Evolutionary conservation across 2,113 vertebrate species (phyloP).

Genomic region (Spea multiplicata): DNA sequence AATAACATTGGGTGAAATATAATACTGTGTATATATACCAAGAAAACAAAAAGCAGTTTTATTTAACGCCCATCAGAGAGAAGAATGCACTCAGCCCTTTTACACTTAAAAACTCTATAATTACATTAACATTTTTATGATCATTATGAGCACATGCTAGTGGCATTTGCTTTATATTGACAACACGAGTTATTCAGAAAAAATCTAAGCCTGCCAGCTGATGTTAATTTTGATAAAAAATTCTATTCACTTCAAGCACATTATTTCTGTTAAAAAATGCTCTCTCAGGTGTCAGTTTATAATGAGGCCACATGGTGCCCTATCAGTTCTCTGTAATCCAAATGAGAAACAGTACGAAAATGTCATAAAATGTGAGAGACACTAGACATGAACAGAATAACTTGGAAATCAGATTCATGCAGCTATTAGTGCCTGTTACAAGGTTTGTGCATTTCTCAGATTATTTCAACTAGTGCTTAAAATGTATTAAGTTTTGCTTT

Average conservation of each 20-base stretch:
- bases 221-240: conserved; percentile 31
- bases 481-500: too few species aligned
- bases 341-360: conserved; percentile 44
- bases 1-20: too few species aligned
- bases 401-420: background rate
- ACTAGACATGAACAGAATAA: conserved; percentile 12
- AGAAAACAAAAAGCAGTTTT: too few species aligned
- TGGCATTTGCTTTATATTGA: background rate
- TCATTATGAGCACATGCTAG: background rate
- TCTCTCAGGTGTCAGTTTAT: conserved; percentile 35
- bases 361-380: conserved; percentile 40
- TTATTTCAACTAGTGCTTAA: conserved; percentile 8
- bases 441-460: background rate
- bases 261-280: conserved; percentile 33
- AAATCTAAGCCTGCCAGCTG: background rate
- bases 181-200: background rate
- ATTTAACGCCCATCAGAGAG: too few species aligned
- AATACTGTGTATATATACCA: too few species aligned
- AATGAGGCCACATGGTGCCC: conserved; percentile 37
- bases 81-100: too few species aligned
- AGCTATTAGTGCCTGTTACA: conserved; percentile 23
- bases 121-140: conserved; percentile 17
- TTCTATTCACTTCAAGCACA: conserved; percentile 20
- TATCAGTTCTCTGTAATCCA: conserved; percentile 39
- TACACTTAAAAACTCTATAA: background rate